Evolutionary conservation across 2,113 vertebrate genomes (phyloP), one percentile per base, ranked within the genome.

Genomic region (Tricholaema leucomelas): DNA sequence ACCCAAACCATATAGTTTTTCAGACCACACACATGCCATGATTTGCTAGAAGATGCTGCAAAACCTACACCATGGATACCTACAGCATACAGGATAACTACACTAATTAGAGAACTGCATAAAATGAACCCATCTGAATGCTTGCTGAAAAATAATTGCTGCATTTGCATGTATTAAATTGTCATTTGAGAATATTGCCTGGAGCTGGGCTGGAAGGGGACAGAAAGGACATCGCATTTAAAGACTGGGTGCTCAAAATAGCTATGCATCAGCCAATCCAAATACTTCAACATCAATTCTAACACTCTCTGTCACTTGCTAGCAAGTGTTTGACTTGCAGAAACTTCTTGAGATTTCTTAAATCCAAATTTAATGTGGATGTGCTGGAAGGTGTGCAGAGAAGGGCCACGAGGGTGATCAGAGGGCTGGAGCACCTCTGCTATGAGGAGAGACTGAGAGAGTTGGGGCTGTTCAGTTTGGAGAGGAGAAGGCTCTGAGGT

Each of bases 91-190:
- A 67, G 69, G 59, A 78, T 8, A 31, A 15, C 16, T 42, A 38
- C 36, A 21, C 2, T 60, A 89, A 79, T 14, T 85, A 70, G 73
- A 95, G 38, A 72, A 73, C 4, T 79, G 46, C 38, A 50, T 66
- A 76, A 83, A 78, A 42, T 80, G 61, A 87, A 86, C 30, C 30
- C 19, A 61, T 17, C 25, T 13, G 21, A 70, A 66, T 27, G 30
- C 27, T 46, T 78, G 25, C 27, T 77, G 52, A 72, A 92, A 92
- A 94, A 71, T 28, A 81, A 81, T 88, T n/a, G 56, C 59, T 89
- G 31, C 33, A 38, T 93, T 87, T 91, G 18, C 19, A 58, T 66
- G 21, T 56, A 71, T 92, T 91, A 61, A 77, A 78, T 60, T 46
- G 40, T 3, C 84, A 15, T 76, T 92, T 6, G 21, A 66, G 83